Conservation (phyloP, 2,888 invertebrate species). For the Cyclophora punctaria region DNA sequence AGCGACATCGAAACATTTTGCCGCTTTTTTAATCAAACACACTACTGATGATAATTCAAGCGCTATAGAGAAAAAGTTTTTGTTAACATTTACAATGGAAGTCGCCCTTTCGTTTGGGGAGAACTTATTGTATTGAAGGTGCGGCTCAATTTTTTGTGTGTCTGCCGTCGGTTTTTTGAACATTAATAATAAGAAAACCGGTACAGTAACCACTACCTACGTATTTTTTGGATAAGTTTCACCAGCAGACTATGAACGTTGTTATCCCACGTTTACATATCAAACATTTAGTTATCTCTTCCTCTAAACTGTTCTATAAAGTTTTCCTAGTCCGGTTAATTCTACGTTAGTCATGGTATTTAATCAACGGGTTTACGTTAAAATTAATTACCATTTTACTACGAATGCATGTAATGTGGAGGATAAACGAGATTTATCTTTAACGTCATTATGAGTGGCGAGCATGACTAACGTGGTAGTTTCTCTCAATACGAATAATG, state of each 20-base stretch:
- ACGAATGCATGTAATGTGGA: background rate
- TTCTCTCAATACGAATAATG: background rate
- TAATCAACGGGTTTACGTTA: slow-evolving; percentile 7
- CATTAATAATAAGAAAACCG: slow-evolving; percentile 24
- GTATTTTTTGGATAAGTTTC: slow-evolving; percentile 18
- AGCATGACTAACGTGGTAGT: slow-evolving; percentile 4
- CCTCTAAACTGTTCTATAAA: background rate
- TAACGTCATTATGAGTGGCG: slow-evolving; percentile 3
- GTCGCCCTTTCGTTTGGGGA: slow-evolving; percentile 48
- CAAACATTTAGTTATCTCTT: slow-evolving; percentile 3
- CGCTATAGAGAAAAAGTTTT: slow-evolving; percentile 28
- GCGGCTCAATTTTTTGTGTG: slow-evolving; percentile 34
- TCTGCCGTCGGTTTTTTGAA: slow-evolving; percentile 21
- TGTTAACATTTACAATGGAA: slow-evolving; percentile 50
- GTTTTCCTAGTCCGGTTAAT: slow-evolving; percentile 1
- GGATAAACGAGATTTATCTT: background rate
- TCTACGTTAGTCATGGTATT: slow-evolving; percentile 8
- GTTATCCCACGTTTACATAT: slow-evolving; percentile 13
- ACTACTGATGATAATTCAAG: background rate
- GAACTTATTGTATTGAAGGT: slow-evolving; percentile 41
- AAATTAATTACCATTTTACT: background rate
- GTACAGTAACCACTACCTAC: slow-evolving; percentile 20
- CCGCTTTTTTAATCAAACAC: slow-evolving; percentile 47
- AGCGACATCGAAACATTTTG: slow-evolving; percentile 43
- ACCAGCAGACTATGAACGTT: slow-evolving; percentile 7